Evolutionary conservation across 1,140 invertebrate genomes (phyloP), one percentile per base, ranked within the genome.

Genomic region (Onthophagus taurus): DNA sequence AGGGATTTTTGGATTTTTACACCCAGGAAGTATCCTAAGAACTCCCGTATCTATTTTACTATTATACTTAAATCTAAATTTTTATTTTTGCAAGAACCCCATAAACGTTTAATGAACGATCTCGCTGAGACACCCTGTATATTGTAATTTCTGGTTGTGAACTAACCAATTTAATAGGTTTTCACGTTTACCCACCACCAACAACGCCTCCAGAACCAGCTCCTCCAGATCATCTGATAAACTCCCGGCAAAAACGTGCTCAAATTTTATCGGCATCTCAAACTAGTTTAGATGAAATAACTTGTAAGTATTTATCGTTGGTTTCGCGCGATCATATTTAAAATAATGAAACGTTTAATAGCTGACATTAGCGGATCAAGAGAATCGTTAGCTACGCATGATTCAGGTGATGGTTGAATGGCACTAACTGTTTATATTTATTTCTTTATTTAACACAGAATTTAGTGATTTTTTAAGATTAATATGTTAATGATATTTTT

Each of bases 191-290:
- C 62, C 83, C 84, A 50, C 81, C 80, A 48, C 81, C 83, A 33
- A 83, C 79, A 51, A 85, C 82, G 44, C 82, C 83, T 23, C 83
- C 84, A 35, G 83, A 87, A 66, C 84, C 83, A 47, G 83, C 83
- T 39, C 83, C 83, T 46, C 82, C 83, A 45, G 83, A 86, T 63
- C 78, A 81, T 59, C 72, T 49, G 5, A 44, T 57, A 12, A 52
- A 49, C 29, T 51, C 49, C 7, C 53, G 50, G 54, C 29, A 42
- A 12, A 57, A 56, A 42, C 24, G 49, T 11, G 48, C 45, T 14
- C 48, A 50, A 16, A 45, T 57, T 33, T 45, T 76, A 51, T 68
- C 71, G 48, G 74, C 74, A 52, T 78, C 76, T 44, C 75, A 78
- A 65, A 76, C 76, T 50, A 78, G 75, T 65, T 66, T 78, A 58